Evolutionary conservation across 92 coral and sea anemone species (phyloP).

Genomic region (Epizoanthus stellaris): DNA sequence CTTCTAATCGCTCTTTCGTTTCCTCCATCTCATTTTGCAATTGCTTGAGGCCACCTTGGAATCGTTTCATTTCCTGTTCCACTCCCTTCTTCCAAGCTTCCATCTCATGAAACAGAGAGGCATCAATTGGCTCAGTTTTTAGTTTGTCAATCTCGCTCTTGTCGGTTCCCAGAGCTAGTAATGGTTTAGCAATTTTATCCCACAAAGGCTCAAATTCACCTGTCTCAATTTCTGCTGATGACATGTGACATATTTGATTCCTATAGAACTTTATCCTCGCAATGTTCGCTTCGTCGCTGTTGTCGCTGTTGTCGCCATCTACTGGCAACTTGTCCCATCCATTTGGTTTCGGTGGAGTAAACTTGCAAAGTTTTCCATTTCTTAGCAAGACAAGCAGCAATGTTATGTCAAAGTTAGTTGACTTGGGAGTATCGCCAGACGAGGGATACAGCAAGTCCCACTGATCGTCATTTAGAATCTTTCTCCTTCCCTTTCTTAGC

Average conservation of each 20-base stretch:
- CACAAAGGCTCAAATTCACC: slow-evolving; percentile 48
- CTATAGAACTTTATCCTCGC: slow-evolving; percentile 51
- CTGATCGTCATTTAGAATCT: slow-evolving; percentile 39
- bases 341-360: slow-evolving; percentile 35
- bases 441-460: slow-evolving; percentile 59
- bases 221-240: slow-evolving; percentile 28
- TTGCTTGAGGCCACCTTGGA: neutral
- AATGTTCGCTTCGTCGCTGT: slow-evolving; percentile 50
- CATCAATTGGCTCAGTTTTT: slow-evolving; percentile 50
- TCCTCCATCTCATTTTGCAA: neutral
- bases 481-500: slow-evolving; percentile 5
- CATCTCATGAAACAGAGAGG: neutral
- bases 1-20: neutral
- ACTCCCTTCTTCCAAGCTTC: neutral
- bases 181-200: slow-evolving; percentile 37
- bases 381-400: slow-evolving; percentile 58
- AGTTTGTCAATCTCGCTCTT: slow-evolving; percentile 26
- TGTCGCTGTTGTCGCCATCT: slow-evolving; percentile 43
- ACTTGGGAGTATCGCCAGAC: slow-evolving; percentile 49
- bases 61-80: neutral
- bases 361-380: slow-evolving; percentile 31
- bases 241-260: slow-evolving; percentile 52
- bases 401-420: slow-evolving; percentile 62
- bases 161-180: slow-evolving; percentile 8
- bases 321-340: slow-evolving; percentile 70